phyloP scores from a whole-genome alignment of 2,888 invertebrate species.

The Lepidochrysops patricia region DNA sequence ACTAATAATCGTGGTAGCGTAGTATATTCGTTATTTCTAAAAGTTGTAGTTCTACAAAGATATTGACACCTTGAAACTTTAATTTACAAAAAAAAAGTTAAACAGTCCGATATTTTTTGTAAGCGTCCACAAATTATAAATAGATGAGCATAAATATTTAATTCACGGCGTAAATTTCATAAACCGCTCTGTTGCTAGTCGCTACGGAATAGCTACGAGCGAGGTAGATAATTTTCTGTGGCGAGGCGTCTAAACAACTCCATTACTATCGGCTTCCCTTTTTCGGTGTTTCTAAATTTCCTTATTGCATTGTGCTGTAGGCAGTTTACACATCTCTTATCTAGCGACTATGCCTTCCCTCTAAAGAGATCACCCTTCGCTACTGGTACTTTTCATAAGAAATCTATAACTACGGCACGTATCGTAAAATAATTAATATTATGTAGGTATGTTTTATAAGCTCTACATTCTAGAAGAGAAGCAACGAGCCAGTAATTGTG shows the following conservation, averaged over 20 bases:
- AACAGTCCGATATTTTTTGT: neutral
- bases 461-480: neutral
- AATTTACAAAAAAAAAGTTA: neutral
- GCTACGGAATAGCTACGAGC: neutral
- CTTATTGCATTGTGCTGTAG: too few species aligned
- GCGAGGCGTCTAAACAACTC: too few species aligned
- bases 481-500: neutral
- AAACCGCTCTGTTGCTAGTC: neutral
- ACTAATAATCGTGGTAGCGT: too few species aligned
- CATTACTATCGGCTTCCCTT: too few species aligned
- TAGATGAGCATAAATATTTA: neutral
- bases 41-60: neutral
- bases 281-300: too few species aligned
- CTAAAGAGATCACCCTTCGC: too few species aligned
- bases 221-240: too few species aligned
- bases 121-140: neutral
- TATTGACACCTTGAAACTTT: neutral
- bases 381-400: neutral
- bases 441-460: neutral
- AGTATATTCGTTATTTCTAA: too few species aligned
- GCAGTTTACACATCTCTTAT: too few species aligned
- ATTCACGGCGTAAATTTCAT: neutral
- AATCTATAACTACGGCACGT: neutral
- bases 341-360: too few species aligned
- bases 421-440: too few species aligned